These are phyloP conservation scores for Dasysyrphus albostriatus DNA, from an alignment of 2,888 invertebrate genomes.

Conservation along the genomic window DNA sequence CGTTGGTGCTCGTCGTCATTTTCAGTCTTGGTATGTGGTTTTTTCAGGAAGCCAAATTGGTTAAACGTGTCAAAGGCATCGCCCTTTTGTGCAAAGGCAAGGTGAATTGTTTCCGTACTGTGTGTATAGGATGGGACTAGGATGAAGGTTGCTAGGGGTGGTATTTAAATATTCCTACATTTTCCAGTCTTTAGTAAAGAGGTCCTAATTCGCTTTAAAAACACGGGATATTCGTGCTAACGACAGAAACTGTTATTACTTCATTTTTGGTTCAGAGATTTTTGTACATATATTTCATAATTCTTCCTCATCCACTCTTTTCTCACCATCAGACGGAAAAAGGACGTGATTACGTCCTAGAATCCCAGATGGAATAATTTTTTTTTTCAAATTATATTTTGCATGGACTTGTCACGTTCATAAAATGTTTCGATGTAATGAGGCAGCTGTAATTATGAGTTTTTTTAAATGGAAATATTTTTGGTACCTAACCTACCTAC, in stretches of 20 bases:
- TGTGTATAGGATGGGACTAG: neutral
- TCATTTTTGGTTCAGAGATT: constrained; percentile 59
- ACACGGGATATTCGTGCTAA: constrained; percentile 59
- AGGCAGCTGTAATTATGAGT: constrained; percentile 70
- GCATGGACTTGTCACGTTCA: constrained; percentile 63
- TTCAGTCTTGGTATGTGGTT: neutral
- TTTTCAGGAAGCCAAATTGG: constrained; percentile 59
- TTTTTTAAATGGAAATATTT: constrained; percentile 62
- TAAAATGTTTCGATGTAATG: constrained; percentile 64
- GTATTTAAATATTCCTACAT: constrained; percentile 50
- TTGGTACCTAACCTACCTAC: too few relatives aligned
- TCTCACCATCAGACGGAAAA: neutral
- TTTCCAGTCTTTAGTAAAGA: constrained; percentile 46
- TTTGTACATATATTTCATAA: constrained; percentile 1
- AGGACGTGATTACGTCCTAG: constrained; percentile 65
- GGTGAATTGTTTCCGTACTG: constrained; percentile 46
- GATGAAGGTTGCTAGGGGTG: neutral
- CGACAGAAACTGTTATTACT: constrained; percentile 74
- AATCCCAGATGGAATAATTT: constrained; percentile 9
- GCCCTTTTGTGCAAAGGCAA: constrained; percentile 22
- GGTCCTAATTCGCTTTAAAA: constrained; percentile 65
- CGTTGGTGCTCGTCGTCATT: neutral
- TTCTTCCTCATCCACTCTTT: neutral
- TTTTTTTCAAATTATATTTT: constrained; percentile 4
- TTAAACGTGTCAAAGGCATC: constrained; percentile 71